Evolutionary conservation across 2,797 vertebrate species (phyloP).

Genomic region (Propithecus deckenii): DNA sequence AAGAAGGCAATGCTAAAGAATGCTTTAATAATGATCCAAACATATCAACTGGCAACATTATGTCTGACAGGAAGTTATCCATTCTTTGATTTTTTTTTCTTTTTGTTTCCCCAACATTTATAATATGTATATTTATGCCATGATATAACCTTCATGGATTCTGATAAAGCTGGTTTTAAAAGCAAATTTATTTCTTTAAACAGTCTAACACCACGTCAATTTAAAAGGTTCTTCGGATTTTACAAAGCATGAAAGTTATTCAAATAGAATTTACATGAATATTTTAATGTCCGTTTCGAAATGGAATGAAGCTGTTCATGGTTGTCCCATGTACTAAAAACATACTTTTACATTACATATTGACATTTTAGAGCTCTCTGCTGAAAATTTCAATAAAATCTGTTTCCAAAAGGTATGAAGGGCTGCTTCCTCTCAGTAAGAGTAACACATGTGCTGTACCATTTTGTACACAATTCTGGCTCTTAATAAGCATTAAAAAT

Average conservation of each 20-base stretch:
- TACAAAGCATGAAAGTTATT: conserved; percentile 45
- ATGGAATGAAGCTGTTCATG: neutral
- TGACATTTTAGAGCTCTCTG: neutral
- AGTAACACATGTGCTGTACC: neutral
- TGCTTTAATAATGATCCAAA: neutral
- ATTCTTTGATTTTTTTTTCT: neutral
- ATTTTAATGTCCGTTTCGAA: neutral
- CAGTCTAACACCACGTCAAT: neutral
- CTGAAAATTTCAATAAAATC: neutral
- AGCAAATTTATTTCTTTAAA: conserved; percentile 46
- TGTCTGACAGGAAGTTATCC: neutral
- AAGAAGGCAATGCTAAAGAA: neutral
- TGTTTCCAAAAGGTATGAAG: neutral
- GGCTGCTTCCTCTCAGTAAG: neutral
- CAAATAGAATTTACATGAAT: conserved; percentile 11
- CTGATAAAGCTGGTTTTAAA: conserved; percentile 39
- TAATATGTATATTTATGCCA: neutral
- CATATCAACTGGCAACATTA: neutral
- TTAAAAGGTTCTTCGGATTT: conserved; percentile 53
- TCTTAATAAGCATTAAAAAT: conserved; percentile 6
- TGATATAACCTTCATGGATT: conserved; percentile 13
- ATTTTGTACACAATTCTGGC: neutral
- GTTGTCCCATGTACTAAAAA: neutral
- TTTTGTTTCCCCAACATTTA: neutral
- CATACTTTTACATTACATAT: neutral